A percentile compares a stretch with the other conserved stretches of the same genome.
Evolutionary conservation across 2,113 vertebrate genomes (phyloP).

Genomic region (Heterotilapia buettikoferi): DNA sequence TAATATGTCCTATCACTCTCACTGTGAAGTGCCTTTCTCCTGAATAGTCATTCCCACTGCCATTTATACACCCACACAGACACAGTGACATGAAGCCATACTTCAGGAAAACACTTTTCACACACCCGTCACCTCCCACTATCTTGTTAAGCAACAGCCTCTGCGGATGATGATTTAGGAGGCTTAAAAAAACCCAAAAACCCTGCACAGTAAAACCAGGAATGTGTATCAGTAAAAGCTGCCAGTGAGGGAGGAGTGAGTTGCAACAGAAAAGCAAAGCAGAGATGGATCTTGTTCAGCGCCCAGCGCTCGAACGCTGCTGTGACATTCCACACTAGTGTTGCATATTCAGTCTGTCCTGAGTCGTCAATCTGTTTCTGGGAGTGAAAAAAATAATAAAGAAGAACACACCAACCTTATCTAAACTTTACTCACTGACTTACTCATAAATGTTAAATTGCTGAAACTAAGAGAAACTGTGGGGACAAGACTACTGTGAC

Average conservation of each 20-base stretch:
- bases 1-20: slow-evolving; percentile 22
- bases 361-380: background rate
- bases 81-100: background rate
- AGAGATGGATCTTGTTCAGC: background rate
- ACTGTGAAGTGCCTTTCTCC: background rate
- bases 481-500: background rate
- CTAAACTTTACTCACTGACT: background rate
- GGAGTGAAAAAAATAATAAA: background rate
- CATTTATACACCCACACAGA: background rate
- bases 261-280: slow-evolving; percentile 21
- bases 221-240: slow-evolving; percentile 33
- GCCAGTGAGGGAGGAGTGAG: slow-evolving; percentile 1
- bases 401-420: background rate
- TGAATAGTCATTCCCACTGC: background rate
- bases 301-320: slow-evolving; percentile 7
- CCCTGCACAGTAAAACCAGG: slow-evolving; percentile 21
- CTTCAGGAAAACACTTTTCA: background rate
- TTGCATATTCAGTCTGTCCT: slow-evolving; percentile 19
- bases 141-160: slow-evolving; percentile 21
- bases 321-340: slow-evolving; percentile 56
- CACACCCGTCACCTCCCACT: background rate
- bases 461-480: background rate
- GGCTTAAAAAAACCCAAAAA: background rate
- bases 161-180: background rate
- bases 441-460: background rate